A percentile compares a stretch with the other conserved stretches of the same genome.
Conservation (phyloP, 2,113 vertebrate species). For the Haemorhous mexicanus region DNA sequence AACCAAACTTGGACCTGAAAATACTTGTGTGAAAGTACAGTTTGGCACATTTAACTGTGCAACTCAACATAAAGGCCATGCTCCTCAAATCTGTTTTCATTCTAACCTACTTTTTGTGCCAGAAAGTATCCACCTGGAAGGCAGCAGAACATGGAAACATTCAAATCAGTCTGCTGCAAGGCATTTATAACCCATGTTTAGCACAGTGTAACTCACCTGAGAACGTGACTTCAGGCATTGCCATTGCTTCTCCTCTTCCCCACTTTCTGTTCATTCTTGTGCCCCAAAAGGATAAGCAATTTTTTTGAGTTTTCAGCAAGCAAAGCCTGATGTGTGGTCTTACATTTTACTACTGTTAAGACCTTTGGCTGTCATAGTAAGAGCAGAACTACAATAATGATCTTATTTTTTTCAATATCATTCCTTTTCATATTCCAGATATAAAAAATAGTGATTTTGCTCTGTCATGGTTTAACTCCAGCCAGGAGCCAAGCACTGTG, state of each 20-base stretch:
- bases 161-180: not conserved
- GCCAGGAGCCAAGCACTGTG: not conserved
- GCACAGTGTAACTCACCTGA: not conserved
- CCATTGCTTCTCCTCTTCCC: not conserved
- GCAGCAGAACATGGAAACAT: not conserved
- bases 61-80: not conserved
- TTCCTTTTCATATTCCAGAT: not conserved
- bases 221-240: not conserved
- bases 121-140: not conserved
- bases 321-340: not conserved
- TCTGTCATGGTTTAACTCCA: not conserved
- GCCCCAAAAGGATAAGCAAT: not conserved
- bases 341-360: not conserved
- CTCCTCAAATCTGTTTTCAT: not conserved
- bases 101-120: not conserved
- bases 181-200: not conserved
- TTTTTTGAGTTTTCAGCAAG: not conserved
- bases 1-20: not conserved
- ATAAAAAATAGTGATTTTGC: not conserved
- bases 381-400: not conserved
- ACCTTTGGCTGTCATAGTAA: not conserved
- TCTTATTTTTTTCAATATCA: not conserved
- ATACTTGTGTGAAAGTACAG: not conserved
- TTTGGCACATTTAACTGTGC: not conserved
- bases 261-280: not conserved